Conservation (phyloP, 1,140 invertebrate species). For the Anastrepha ludens region DNA sequence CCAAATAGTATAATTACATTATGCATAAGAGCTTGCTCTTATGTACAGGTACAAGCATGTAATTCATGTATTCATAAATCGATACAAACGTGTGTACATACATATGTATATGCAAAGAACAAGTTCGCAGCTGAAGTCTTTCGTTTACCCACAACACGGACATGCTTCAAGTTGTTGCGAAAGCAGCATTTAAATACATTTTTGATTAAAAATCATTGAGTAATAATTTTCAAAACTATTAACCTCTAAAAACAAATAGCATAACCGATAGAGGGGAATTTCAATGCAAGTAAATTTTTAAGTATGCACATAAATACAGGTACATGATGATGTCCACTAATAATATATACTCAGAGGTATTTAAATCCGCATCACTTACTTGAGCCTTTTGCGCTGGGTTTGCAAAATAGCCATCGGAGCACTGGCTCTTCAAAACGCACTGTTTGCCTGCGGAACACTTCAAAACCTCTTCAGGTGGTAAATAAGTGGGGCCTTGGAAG, state of each 20-base stretch:
- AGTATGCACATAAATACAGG: too few species aligned
- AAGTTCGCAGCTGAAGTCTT: slow-evolving; percentile 44
- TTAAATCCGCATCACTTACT: slow-evolving; percentile 59
- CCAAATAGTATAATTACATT: background rate
- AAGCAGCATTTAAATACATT: slow-evolving; percentile 23
- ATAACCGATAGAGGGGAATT: too few species aligned
- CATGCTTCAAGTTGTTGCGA: background rate
- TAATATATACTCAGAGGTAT: background rate
- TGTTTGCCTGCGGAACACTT: slow-evolving; percentile 67
- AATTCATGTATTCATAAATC: background rate
- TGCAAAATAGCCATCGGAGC: slow-evolving; percentile 65
- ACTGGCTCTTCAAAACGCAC: slow-evolving; percentile 66
- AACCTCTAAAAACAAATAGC: too few species aligned
- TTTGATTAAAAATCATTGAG: slow-evolving; percentile 35
- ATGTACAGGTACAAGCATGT: background rate
- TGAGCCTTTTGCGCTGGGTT: slow-evolving; percentile 69
- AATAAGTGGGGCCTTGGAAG: slow-evolving; percentile 69
- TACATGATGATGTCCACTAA: too few species aligned
- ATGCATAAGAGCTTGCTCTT: background rate
- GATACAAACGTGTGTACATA: background rate
- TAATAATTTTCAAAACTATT: slow-evolving; percentile 23
- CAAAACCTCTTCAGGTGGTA: slow-evolving; percentile 68
- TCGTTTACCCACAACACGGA: slow-evolving; percentile 18
- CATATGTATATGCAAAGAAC: background rate
- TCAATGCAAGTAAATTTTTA: too few species aligned